Evolutionary conservation across 2,888 invertebrate species (phyloP).

Genomic region (Drosophila meridiana): DNA sequence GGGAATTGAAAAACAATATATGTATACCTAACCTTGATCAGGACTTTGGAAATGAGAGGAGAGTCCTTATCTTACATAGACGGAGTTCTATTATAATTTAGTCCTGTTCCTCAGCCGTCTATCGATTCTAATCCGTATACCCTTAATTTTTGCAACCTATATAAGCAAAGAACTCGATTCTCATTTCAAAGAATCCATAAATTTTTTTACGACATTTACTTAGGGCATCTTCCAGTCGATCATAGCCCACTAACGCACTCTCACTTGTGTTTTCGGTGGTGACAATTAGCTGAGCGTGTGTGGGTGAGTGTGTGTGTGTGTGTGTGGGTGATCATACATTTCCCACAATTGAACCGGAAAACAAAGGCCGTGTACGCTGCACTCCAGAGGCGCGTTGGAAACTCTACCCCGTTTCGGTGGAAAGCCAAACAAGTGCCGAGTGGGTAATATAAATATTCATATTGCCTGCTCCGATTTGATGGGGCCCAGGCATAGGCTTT

Average conservation of each 20-base stretch:
- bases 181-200: background rate
- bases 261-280: conserved; percentile 10
- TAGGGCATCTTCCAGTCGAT: background rate
- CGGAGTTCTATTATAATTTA: no score
- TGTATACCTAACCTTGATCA: no score
- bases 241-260: no score
- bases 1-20: no score
- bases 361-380: background rate
- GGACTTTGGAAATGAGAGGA: no score
- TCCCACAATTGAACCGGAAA: conserved; percentile 50
- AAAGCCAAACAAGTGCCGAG: conserved; percentile 52
- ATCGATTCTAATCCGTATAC: no score
- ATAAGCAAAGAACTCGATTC: background rate
- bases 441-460: conserved; percentile 54
- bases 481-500: background rate
- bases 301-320: conserved; percentile 23
- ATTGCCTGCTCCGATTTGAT: conserved; percentile 12
- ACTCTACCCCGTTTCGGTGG: conserved; percentile 6
- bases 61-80: no score
- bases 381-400: background rate
- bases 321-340: conserved; percentile 38
- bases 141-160: no score
- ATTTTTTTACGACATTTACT: background rate
- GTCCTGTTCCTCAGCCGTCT: no score
- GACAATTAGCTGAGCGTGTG: conserved; percentile 64